Base-by-base conservation (phyloP, 2,888 invertebrate species). In the Lasioglossum malachurum region DNA sequence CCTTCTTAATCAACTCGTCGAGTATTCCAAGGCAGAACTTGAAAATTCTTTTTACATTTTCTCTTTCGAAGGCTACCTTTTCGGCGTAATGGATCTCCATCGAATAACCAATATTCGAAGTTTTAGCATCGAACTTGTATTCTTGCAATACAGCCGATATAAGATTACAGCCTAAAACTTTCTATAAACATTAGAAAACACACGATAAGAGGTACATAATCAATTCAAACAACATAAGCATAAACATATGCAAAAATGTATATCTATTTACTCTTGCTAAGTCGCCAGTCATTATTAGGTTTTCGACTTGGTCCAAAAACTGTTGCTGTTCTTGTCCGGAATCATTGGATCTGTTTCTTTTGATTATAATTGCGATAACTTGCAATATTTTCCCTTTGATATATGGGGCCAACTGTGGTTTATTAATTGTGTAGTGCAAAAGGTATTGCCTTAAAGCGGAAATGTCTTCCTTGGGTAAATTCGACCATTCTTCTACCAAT, bases 41-140 rank as follows among this genome's bases (percentile, higher is more conserved):
- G 94, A 99, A 98, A 94, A 99, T 98, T 88, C 97, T 96, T 93
- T 97, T 97, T 90, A 99, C 96, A 94, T 98, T 98, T 75, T 96
- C 96, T 38, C 96, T 97, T 96, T 99, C 98, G 96, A 99, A 99
- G 69, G 97, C 97, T 92, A 97, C 97, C 95, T 98, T 99, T 49
- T 98, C 97, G 93, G 97, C 96, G 92, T 97, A 97, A 95, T 99
- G 98, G 57, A 97, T 97, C 95, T 98, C 98, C 98, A 98, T 98
- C 71, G 98, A 97, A 75, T 99, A 96, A 10, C 98, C 98, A 19
- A 98, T 97, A 95, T 98, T 98, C 53, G 98, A 97, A 2, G 98
- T 98, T 93, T 98, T 97, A 1, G 97, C 97, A 7, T 98, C 98
- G 49, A 97, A 98, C 14, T 98, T 97, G 96, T 98, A 98, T 95